Percentiles rank a stretch among this genome's conserved stretches.
phyloP scores from a whole-genome alignment of 2,113 vertebrate genomes.

The Paedocypris sp. region DNA sequence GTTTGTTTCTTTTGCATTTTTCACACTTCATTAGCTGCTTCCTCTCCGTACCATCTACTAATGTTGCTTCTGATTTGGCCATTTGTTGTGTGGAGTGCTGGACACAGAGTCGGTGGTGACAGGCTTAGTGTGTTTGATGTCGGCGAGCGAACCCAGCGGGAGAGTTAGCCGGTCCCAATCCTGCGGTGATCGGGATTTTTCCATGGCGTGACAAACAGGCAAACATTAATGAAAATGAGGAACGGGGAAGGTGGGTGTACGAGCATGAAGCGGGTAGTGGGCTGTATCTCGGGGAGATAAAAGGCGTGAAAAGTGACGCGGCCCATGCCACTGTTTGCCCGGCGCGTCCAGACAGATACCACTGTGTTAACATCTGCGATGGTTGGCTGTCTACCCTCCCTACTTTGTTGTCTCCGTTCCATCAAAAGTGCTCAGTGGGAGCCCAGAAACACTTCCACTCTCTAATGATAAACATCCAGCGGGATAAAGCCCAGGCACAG shows the following conservation, averaged over 20 bases:
- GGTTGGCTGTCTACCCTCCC: constrained; percentile 31
- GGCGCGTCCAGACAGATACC: constrained; percentile 36
- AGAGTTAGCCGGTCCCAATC: constrained; percentile 32
- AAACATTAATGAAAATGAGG: constrained; percentile 32
- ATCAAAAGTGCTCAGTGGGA: constrained; percentile 36
- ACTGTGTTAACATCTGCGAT: constrained; percentile 41
- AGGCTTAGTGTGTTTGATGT: constrained; percentile 42
- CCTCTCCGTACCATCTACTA: constrained; percentile 29
- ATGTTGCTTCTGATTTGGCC: constrained; percentile 25
- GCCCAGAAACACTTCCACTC: constrained; percentile 34
- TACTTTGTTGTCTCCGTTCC: constrained; percentile 35
- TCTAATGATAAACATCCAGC: constrained; percentile 42
- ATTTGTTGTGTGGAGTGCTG: constrained; percentile 41
- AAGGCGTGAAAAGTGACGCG: constrained; percentile 32
- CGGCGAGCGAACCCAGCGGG: constrained; percentile 28
- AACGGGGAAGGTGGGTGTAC: constrained; percentile 15
- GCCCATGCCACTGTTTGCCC: constrained; percentile 36
- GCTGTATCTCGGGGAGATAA: constrained; percentile 29
- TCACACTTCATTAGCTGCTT: constrained; percentile 44
- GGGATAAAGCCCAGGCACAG: constrained; percentile 17
- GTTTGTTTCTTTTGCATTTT: not conserved
- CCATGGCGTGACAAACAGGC: constrained; percentile 13
- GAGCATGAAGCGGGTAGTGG: not conserved
- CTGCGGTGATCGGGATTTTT: constrained; percentile 31
- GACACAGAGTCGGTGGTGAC: constrained; percentile 23